A percentile compares a stretch with the other conserved stretches of the same genome.
These are phyloP conservation scores for Sitta europaea DNA, from an alignment of 2,113 vertebrate species.

Conservation along the genomic window DNA sequence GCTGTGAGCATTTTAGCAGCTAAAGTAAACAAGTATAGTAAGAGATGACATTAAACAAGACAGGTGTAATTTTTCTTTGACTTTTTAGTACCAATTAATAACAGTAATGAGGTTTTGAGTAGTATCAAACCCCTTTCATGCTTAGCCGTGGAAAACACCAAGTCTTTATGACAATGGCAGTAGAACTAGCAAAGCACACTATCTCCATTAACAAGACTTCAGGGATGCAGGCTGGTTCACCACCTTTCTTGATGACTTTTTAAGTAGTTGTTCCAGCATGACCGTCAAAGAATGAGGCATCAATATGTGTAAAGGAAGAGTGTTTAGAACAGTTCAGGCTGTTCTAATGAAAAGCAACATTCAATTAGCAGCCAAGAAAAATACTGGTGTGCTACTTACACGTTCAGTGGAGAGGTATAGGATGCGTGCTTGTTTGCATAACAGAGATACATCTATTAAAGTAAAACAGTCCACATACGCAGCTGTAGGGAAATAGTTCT, in stretches of 20 bases:
- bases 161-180: neutral
- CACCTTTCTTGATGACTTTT: neutral
- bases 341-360: neutral
- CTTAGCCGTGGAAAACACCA: neutral
- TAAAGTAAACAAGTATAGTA: neutral
- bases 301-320: neutral
- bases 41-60: neutral
- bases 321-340: neutral
- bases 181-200: neutral
- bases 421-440: neutral
- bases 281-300: neutral
- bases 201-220: neutral
- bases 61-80: neutral
- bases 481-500: neutral
- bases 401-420: neutral
- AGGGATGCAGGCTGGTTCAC: neutral
- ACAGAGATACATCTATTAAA: neutral
- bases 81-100: slow-evolving; percentile 13
- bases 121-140: neutral
- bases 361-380: neutral
- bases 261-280: neutral
- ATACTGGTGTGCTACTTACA: neutral
- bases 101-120: neutral
- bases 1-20: neutral
- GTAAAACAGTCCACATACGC: neutral